Conservation (phyloP, 1,140 invertebrate genomes). For the Sminthurides bifidus region DNA sequence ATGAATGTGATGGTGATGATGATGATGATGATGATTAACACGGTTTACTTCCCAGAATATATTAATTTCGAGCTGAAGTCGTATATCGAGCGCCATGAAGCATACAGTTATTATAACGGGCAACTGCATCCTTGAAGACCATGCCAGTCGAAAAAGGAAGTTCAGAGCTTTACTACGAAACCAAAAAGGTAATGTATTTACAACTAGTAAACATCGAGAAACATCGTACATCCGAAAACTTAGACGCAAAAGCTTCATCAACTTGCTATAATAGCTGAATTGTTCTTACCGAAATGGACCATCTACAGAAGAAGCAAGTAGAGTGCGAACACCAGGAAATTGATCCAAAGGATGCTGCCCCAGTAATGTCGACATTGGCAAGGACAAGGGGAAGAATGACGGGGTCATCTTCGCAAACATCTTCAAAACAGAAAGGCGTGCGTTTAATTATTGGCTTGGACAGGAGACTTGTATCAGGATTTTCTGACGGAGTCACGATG, state of each 20-base stretch:
- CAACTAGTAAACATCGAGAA: neutral
- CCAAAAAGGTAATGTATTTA: neutral
- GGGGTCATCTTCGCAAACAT: no score
- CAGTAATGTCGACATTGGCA: no score
- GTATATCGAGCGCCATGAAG: constrained; percentile 44
- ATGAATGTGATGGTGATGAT: neutral
- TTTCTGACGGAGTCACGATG: no score
- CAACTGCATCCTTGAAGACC: constrained; percentile 45
- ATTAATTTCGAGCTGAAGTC: constrained; percentile 45
- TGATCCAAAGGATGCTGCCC: no score
- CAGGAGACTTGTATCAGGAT: no score
- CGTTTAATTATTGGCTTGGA: no score
- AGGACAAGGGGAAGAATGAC: no score
- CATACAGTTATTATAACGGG: constrained; percentile 45
- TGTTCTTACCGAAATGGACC: constrained; percentile 27
- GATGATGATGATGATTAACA: constrained; percentile 2
- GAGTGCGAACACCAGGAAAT: no score
- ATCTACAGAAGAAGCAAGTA: no score
- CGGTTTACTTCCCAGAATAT: constrained; percentile 28
- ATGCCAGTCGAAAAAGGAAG: constrained; percentile 47
- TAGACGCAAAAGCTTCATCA: neutral
- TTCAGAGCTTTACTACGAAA: constrained; percentile 33
- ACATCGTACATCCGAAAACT: neutral
- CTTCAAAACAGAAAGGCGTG: no score
- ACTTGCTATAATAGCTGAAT: neutral